Percentiles rank a stretch among this genome's conserved stretches.
Evolutionary conservation across 2,888 invertebrate species (phyloP).

Genomic region (Synergus gifuensis): DNA sequence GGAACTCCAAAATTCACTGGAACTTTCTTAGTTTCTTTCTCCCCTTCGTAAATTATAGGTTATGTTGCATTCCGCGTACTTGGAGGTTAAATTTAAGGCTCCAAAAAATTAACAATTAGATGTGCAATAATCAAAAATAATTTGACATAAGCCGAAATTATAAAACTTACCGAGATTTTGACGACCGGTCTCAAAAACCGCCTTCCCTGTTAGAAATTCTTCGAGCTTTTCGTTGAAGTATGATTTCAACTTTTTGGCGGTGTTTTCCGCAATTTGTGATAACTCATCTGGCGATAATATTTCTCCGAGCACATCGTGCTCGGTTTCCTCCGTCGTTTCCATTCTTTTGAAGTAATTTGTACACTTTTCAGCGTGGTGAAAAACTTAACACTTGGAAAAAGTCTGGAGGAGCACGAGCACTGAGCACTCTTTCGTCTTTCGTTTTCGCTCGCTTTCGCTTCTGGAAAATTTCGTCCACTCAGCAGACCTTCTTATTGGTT

Average conservation of each 20-base stretch:
- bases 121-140: background rate
- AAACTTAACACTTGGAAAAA: background rate
- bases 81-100: background rate
- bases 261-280: conserved; percentile 79
- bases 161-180: conserved; percentile 81
- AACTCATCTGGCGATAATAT: conserved; percentile 80
- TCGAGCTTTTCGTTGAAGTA: conserved; percentile 83
- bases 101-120: background rate
- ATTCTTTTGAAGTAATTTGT: conserved; percentile 37
- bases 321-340: conserved; percentile 48
- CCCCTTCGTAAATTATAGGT: background rate
- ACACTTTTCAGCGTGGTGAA: background rate
- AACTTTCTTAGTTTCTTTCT: background rate
- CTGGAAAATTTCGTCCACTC: too few species aligned
- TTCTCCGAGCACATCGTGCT: conserved; percentile 65
- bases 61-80: conserved; percentile 18
- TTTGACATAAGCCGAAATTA: background rate
- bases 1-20: background rate
- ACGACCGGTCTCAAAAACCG: conserved; percentile 84
- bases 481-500: too few species aligned
- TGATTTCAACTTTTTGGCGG: conserved; percentile 82
- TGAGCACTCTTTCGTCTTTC: too few species aligned
- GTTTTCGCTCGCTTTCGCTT: too few species aligned
- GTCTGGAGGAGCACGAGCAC: too few species aligned
- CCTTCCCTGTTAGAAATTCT: conserved; percentile 86